A percentile compares a stretch with the other conserved stretches of the same genome.
These are phyloP conservation scores for Egretta garzetta DNA, from an alignment of 2,113 vertebrate genomes.

Conservation along the genomic window DNA sequence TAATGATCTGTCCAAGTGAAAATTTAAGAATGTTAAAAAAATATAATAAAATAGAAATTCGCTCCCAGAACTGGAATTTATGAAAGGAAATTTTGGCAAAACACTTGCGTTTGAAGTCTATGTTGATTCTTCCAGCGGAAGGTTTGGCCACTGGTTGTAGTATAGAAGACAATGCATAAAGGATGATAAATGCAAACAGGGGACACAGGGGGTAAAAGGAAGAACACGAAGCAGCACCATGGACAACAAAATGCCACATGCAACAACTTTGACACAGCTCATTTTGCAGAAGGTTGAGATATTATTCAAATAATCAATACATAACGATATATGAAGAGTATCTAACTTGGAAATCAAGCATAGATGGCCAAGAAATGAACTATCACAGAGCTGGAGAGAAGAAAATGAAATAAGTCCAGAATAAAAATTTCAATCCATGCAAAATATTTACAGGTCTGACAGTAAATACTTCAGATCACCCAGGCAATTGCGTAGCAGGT, in stretches of 20 bases:
- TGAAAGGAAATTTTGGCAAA: background rate
- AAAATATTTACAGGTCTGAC: background rate
- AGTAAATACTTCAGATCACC: background rate
- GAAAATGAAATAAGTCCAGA: background rate
- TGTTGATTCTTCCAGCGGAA: background rate
- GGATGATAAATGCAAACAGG: constrained; percentile 28
- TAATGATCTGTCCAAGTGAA: background rate
- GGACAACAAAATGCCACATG: background rate
- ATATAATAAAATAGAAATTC: background rate
- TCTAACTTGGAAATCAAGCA: background rate
- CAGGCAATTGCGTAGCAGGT: background rate
- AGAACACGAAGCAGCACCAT: background rate
- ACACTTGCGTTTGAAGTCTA: background rate
- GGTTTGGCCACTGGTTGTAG: background rate
- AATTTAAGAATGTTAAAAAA: background rate
- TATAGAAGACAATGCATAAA: background rate
- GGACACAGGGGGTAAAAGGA: background rate
- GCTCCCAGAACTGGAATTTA: background rate
- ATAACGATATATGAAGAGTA: constrained; percentile 15
- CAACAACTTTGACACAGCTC: background rate
- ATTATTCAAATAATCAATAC: constrained; percentile 26
- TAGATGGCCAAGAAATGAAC: background rate
- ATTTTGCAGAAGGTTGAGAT: background rate
- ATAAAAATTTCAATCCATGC: background rate
- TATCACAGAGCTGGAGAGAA: background rate